These are phyloP conservation scores for Orchesella flavescens DNA, from an alignment of 2,888 invertebrate species.

Conservation along the genomic window DNA sequence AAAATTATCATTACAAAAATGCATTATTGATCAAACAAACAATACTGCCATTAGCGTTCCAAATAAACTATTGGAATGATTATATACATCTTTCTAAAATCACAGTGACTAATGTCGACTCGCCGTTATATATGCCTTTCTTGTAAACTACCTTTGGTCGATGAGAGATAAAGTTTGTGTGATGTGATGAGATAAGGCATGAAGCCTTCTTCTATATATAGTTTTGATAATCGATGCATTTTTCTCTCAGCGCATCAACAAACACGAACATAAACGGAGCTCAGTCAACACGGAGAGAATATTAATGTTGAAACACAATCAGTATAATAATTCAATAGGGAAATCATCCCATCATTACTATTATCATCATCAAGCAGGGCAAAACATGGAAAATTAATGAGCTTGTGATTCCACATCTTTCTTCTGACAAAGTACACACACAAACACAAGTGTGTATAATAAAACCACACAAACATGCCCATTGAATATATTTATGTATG, in stretches of 20 bases:
- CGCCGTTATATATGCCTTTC: no score
- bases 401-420: conserved; percentile 53
- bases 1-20: neutral
- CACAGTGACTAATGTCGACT: no score
- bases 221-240: no score
- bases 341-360: conserved; percentile 57
- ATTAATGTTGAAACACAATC: conserved; percentile 61
- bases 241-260: no score
- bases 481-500: neutral
- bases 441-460: neutral
- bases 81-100: no score
- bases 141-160: no score
- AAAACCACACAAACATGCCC: neutral
- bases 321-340: conserved; percentile 61
- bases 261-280: no score
- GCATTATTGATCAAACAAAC: conserved; percentile 22
- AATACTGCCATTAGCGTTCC: no score
- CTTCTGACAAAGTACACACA: neutral
- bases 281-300: conserved; percentile 27
- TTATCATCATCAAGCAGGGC: conserved; percentile 43
- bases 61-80: no score
- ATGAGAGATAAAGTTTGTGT: no score
- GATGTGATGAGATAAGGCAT: no score
- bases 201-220: no score
- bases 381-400: conserved; percentile 57